Base-by-base conservation (phyloP, 2,113 vertebrate genomes). In the Himantopus leucocephalus region DNA sequence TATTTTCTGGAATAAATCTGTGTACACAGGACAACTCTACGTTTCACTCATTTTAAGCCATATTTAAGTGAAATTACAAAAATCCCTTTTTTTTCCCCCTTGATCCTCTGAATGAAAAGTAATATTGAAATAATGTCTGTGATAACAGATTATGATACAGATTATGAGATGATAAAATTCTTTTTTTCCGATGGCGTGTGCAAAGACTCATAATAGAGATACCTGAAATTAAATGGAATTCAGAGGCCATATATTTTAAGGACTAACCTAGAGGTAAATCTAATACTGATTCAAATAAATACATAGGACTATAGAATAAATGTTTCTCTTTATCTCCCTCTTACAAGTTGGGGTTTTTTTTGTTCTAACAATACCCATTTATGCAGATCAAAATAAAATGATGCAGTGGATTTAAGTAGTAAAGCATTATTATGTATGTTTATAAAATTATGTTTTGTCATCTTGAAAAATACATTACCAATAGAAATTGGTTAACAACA, bases 11-110 rank as follows among this genome's bases (percentile, higher is more conserved):
- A 80, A 34, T 84, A 58, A 56, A 75, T 79, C 16, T 81, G 52
- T 62, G 19, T 58, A 30, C 58, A 19, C 32, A 35, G 14, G 63
- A 60, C 7, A 3, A 37, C 19, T 76, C 52, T 55, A 32, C 23
- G 35, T 58, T 85, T 53, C 47, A 35, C n/a, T 96, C 48, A 35
- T 18, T 93, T 70, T 41, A 64, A 87, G 43, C 30, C 3, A 13
- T n/a, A 67, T 79, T 85, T 55, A 67, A 64, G 20, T 53, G 74
- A 90, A 88, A 77, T 50, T 71, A 66, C 29, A 75, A 73, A 88
- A 86, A 6, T 66, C 41, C 8, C n/a, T 21, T 19, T 35, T n/a
- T 13, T 7, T 0, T 0, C 2, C 5, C 14, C 5, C 24, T 18
- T 26, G 12, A 26, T 71, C 39, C 10, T 91, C 23, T 75, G 64